Evolutionary conservation across 1,140 invertebrate genomes (phyloP).

Genomic region (Ylistrum balloti): DNA sequence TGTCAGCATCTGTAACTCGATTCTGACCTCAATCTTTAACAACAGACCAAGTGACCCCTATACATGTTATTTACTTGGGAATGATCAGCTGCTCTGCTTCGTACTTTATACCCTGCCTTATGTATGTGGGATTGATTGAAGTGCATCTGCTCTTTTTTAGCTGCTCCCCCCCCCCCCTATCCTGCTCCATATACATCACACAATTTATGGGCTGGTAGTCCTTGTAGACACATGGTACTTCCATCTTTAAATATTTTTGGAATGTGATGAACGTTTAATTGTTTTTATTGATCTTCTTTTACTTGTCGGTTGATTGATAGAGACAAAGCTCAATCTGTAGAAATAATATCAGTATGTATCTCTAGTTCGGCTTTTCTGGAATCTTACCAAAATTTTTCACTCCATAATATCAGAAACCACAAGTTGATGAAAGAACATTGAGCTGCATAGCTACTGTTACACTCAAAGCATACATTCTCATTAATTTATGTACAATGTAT

Average conservation of each 20-base stretch:
- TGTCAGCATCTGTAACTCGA: too few species aligned
- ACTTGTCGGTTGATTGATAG: constrained; percentile 2
- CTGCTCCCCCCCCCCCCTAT: background rate
- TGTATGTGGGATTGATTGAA: background rate
- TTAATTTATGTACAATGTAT: too few species aligned
- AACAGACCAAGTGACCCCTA: background rate
- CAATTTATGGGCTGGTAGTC: background rate
- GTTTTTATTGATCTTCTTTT: constrained; percentile 34
- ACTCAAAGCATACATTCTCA: background rate
- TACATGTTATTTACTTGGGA: too few species aligned
- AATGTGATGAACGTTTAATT: constrained; percentile 36
- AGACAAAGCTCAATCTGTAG: background rate
- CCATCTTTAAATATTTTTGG: constrained; percentile 15
- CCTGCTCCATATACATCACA: background rate
- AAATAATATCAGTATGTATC: background rate
- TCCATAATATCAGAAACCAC: background rate
- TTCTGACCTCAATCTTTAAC: background rate
- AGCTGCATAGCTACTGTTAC: background rate
- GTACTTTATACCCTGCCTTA: background rate
- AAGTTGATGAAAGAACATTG: background rate
- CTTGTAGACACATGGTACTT: background rate
- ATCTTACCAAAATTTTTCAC: background rate
- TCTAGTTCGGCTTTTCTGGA: background rate
- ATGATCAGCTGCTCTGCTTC: background rate
- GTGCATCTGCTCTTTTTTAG: background rate